Percentiles rank a stretch among this genome's conserved stretches.
phyloP scores from a whole-genome alignment of 2,113 vertebrate species.

The Monarcha castaneiventris region DNA sequence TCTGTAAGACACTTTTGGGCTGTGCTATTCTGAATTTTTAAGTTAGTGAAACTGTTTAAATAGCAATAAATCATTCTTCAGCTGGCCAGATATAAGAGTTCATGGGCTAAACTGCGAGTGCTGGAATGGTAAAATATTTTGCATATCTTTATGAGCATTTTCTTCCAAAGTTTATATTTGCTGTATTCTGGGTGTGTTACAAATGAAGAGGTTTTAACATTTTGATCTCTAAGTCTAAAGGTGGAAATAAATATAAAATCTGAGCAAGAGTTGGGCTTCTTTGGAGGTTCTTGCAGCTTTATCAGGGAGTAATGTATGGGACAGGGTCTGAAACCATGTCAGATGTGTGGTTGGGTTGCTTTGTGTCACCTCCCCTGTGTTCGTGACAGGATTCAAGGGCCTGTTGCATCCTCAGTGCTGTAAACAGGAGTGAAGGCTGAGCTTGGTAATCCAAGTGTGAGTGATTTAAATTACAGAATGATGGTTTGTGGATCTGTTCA shows the following conservation, averaged over 20 bases:
- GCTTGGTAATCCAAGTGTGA: no score
- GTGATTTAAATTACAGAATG: background rate
- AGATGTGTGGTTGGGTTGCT: accelerated
- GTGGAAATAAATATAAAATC: background rate
- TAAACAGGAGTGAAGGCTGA: background rate
- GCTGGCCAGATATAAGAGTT: background rate
- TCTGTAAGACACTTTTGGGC: background rate
- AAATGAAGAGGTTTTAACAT: constrained; percentile 15
- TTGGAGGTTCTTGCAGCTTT: background rate
- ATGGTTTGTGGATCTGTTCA: background rate
- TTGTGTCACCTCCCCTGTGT: background rate
- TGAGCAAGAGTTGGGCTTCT: background rate
- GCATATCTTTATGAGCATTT: constrained; percentile 10
- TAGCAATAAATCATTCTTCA: background rate
- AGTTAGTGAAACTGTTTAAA: background rate
- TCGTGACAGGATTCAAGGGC: background rate
- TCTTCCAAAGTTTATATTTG: background rate
- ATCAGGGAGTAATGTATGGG: background rate
- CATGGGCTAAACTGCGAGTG: background rate
- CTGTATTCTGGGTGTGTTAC: background rate
- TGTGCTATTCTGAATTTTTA: background rate
- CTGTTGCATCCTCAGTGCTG: background rate
- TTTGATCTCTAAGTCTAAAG: background rate
- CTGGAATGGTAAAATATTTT: background rate
- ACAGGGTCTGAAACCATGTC: accelerated